A percentile compares a stretch with the other conserved stretches of the same genome.
Conservation (phyloP, 2,888 invertebrate genomes). For the Acanthosepion pharaonis region DNA sequence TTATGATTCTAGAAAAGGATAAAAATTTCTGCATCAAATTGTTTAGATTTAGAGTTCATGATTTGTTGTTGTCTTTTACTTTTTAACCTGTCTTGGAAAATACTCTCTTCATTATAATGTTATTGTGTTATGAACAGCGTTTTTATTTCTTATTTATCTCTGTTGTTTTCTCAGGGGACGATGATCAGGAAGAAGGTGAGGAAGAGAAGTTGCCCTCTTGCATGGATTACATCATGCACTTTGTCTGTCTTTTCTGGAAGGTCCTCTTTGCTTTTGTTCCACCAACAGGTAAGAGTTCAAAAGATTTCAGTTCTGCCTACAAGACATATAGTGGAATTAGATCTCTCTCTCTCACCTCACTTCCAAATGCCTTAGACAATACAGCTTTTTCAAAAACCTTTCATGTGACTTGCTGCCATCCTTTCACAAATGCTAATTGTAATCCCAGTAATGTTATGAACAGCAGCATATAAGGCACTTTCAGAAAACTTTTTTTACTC, state of each 20-base stretch:
- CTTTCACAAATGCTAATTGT: too few species aligned
- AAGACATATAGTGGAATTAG: neutral
- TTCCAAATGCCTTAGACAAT: too few species aligned
- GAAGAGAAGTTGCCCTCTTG: conserved; percentile 85
- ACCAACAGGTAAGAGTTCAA: conserved; percentile 85
- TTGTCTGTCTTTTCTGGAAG: conserved; percentile 98
- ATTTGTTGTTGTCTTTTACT: too few species aligned
- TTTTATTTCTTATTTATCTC: neutral
- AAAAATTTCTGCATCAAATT: neutral
- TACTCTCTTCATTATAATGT: too few species aligned
- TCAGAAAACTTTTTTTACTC: too few species aligned
- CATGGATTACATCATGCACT: conserved; percentile 95
- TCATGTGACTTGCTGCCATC: too few species aligned
- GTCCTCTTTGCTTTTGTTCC: conserved; percentile 97
- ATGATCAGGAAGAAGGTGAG: conserved; percentile 68
- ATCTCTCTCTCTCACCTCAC: neutral
- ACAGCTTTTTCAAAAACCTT: too few species aligned
- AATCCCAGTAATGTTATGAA: too few species aligned
- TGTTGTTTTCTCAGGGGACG: conserved; percentile 56
- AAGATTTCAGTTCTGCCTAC: neutral
- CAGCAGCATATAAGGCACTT: too few species aligned
- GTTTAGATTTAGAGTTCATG: neutral
- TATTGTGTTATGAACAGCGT: neutral
- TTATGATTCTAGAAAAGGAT: too few species aligned
- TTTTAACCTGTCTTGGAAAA: too few species aligned